These are phyloP conservation scores for Sebastes aleutianus DNA, from an alignment of 2,797 vertebrate genomes.

Conservation along the genomic window DNA sequence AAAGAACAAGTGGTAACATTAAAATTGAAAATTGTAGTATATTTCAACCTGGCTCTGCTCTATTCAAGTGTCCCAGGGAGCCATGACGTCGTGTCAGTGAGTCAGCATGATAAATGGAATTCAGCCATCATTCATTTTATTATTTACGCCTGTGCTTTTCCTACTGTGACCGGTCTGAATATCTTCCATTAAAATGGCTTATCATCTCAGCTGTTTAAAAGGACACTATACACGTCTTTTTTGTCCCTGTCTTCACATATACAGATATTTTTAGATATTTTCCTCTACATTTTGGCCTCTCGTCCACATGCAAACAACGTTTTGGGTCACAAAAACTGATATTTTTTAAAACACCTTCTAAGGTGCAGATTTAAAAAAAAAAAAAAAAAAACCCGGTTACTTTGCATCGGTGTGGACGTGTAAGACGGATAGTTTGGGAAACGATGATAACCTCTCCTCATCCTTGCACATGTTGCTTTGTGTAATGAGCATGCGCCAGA, in stretches of 20 bases:
- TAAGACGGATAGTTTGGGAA: too few relatives aligned
- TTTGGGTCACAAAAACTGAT: too few relatives aligned
- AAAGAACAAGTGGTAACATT: not conserved
- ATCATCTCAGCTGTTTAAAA: too few relatives aligned
- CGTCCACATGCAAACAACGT: too few relatives aligned
- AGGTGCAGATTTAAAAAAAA: too few relatives aligned
- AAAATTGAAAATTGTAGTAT: not conserved
- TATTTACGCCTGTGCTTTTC: not conserved
- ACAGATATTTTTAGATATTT: too few relatives aligned
- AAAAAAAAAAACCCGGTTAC: too few relatives aligned
- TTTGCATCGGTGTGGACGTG: too few relatives aligned
- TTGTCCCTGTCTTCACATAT: not conserved
- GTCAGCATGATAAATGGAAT: not conserved
- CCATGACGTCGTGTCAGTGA: not conserved
- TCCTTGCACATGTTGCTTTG: rapidly evolving
- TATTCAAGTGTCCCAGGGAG: not conserved
- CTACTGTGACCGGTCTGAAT: not conserved
- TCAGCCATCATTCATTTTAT: not conserved
- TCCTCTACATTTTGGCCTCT: too few relatives aligned
- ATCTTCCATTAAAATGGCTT: not conserved
- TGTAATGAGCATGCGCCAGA: too few relatives aligned
- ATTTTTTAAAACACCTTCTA: too few relatives aligned
- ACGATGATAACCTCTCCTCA: too few relatives aligned
- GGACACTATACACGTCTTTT: not conserved
- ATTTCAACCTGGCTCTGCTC: not conserved